phyloP scores from a whole-genome alignment of 2,797 vertebrate species.

The Valencia hispanica region DNA sequence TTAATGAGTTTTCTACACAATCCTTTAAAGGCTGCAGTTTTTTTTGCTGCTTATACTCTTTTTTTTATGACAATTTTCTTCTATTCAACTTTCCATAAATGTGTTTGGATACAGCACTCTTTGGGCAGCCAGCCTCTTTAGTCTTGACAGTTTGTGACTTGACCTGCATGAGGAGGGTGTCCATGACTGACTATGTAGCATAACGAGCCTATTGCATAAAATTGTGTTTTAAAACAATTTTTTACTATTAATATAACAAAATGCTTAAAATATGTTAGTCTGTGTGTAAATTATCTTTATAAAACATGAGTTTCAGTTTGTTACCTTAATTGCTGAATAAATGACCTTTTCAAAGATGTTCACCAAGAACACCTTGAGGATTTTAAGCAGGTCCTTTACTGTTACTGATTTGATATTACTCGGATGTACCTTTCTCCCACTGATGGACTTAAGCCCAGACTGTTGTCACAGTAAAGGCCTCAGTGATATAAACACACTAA shows the following conservation, averaged over 20 bases:
- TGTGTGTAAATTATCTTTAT: background rate
- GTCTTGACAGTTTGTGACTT: too few relatives aligned
- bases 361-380: background rate
- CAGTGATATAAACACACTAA: constrained; percentile 45
- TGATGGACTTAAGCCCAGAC: constrained; percentile 8
- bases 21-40: too few relatives aligned
- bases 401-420: background rate
- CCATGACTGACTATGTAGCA: too few relatives aligned
- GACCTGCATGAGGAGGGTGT: too few relatives aligned
- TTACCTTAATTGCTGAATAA: background rate
- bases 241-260: background rate
- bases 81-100: background rate
- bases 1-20: too few relatives aligned
- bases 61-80: background rate
- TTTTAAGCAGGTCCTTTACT: background rate
- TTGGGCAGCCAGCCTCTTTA: too few relatives aligned
- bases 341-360: background rate
- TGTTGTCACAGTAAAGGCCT: constrained; percentile 33
- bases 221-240: background rate
- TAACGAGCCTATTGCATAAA: background rate
- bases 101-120: too few relatives aligned
- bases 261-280: background rate
- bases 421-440: background rate
- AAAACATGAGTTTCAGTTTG: background rate
- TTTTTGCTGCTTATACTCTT: background rate